These are phyloP conservation scores for Drosophila seguyi DNA, from an alignment of 1,140 invertebrate genomes.

Conservation along the genomic window DNA sequence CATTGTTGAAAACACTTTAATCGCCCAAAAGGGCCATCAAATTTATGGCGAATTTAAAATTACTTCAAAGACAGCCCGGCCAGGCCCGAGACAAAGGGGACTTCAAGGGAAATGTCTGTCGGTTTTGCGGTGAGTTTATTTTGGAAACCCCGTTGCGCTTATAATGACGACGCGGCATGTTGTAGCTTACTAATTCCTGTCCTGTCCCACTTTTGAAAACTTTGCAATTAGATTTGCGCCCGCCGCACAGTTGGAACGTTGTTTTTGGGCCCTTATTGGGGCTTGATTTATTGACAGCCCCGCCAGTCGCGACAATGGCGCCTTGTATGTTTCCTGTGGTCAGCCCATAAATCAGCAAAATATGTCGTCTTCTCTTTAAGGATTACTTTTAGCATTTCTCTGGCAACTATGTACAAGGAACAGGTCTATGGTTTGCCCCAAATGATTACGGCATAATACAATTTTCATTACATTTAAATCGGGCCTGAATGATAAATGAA, in stretches of 20 bases:
- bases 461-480: slow-evolving; percentile 79
- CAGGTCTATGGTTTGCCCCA: slow-evolving; percentile 15
- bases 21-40: slow-evolving; percentile 66
- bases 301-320: slow-evolving; percentile 17
- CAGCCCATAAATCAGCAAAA: slow-evolving; percentile 65
- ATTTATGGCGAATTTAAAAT: slow-evolving; percentile 77
- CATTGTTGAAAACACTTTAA: slow-evolving; percentile 67
- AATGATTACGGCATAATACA: slow-evolving; percentile 78
- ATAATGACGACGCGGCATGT: slow-evolving; percentile 63
- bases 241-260: slow-evolving; percentile 32
- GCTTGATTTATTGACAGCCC: slow-evolving; percentile 72
- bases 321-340: slow-evolving; percentile 48
- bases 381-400: slow-evolving; percentile 1
- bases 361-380: slow-evolving; percentile 55
- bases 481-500: slow-evolving; percentile 78
- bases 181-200: slow-evolving; percentile 51
- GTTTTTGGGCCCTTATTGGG: slow-evolving; percentile 29
- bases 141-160: slow-evolving; percentile 41
- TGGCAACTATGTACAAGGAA: neutral
- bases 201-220: slow-evolving; percentile 67
- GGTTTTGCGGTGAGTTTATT: slow-evolving; percentile 18
- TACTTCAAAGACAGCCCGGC: slow-evolving; percentile 36
- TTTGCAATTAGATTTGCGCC: slow-evolving; percentile 78
- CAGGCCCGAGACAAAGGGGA: neutral
- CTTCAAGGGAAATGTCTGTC: slow-evolving; percentile 13